phyloP scores from a whole-genome alignment of 1,140 invertebrate genomes.

The Drosophila sp. region DNA sequence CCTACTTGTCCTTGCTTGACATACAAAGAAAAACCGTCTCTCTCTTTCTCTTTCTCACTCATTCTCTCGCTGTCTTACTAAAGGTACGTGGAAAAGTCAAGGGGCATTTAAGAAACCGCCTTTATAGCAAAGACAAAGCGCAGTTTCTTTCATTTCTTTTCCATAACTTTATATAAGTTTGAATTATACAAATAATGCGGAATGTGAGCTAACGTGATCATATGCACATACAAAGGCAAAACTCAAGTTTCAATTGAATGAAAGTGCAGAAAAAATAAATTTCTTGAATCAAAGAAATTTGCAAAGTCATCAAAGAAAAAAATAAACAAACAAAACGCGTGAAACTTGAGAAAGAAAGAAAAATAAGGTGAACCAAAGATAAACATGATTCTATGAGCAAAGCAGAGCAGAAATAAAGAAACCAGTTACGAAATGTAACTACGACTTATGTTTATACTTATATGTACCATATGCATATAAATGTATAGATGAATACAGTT shows the following conservation, averaged over 20 bases:
- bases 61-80: background rate
- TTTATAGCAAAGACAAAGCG: conserved; percentile 5
- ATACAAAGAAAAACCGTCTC: conserved; percentile 13
- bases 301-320: conserved; percentile 19
- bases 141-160: background rate
- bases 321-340: background rate
- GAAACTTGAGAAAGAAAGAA: conserved; percentile 14
- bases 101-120: conserved; percentile 1
- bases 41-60: background rate
- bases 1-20: conserved; percentile 33
- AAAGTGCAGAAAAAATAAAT: conserved; percentile 25
- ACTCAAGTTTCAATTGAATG: conserved; percentile 22
- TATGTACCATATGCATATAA: background rate
- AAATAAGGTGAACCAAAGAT: conserved; percentile 18
- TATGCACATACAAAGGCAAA: conserved; percentile 6
- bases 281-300: conserved; percentile 4
- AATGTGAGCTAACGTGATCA: conserved; percentile 19
- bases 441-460: background rate
- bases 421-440: conserved; percentile 5
- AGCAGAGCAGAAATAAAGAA: conserved; percentile 1
- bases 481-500: conserved; percentile 19
- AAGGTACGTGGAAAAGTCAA: conserved; percentile 15
- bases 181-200: conserved; percentile 24
- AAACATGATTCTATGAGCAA: conserved; percentile 16
- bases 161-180: conserved; percentile 22